Base-by-base conservation (phyloP, 1,140 invertebrate genomes). In the Drosophila santomea region DNA sequence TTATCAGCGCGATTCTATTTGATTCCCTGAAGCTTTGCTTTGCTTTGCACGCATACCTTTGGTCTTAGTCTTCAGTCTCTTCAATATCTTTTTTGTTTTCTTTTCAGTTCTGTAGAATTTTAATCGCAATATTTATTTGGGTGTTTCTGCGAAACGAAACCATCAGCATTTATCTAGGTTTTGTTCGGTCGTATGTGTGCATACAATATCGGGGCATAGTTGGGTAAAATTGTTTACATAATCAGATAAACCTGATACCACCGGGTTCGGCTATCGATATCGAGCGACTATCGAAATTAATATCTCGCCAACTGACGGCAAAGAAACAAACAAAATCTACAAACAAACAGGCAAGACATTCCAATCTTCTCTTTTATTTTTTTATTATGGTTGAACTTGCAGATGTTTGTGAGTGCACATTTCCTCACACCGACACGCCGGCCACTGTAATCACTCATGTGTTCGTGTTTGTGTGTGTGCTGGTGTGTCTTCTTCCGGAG, bases 401-500 rank as follows among this genome's bases (percentile, higher is more conserved):
- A 52, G 15, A 55, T 56, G 38, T 32, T 15, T 25, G 32, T 56
- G 15, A n/a, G 44, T 63, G 51, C 63, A 38, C 58, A 74, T 74
- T 74, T 74, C 72, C 72, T 74, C 72, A 56, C 72, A 57, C 67
- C 41, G 41, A 63, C 59, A 52, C 11, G 3, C 6, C 15, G 23
- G 25, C 36, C 43, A 64, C 60, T 58, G 47, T 58, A 66, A 58
- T 66, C 54, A 51, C 14, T 17, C 10, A 38, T 51, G 28, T 45
- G 44, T 47, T 38, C 58, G 52, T 43, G 36, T 47, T 10, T 39
- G 17, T 50, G 48, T 38, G 12, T 50, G 58, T 57, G 25, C 28
- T 47, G 51, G 73, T 64, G 71, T 76, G 61, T 67, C 79, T 82
- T 86, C 82, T 85, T 85, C 81, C 81, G 81, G 81, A 88, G 60